Base-by-base conservation (phyloP, 1,140 invertebrate species). In the Charaxes varanes region DNA sequence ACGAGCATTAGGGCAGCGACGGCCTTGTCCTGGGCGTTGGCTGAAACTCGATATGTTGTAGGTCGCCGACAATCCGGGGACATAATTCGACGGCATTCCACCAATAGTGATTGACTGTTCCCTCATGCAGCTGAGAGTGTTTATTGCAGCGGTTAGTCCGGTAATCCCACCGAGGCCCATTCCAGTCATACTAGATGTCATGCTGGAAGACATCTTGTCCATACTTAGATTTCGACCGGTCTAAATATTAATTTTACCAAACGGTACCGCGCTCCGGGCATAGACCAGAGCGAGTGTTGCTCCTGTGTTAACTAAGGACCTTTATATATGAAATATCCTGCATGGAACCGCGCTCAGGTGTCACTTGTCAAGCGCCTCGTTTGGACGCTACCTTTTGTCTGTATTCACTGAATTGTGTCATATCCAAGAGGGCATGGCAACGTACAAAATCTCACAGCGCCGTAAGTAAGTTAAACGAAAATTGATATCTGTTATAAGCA, bases 111-210 rank as follows among this genome's bases (percentile, higher is more conserved):
- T 67, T 53, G 74, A 80, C 44, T 83, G 81, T 27, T 83, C 82
- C 24, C 79, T 67, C 43, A 74, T 72, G 50, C 81, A 84, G 41
- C 70, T 84, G 10, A 83, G 59, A 5, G 68, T 67, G 24, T 65
- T 76, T 49, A 82, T 72, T 35, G 73, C 78, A 27, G 78, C 70
- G 6, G 78, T 77, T 19, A 84, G 34, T 42, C 70, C 77, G 37
- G 77, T 73, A 33, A 84, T 77, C n/a, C 81, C 80, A 8, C 74
- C 78, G 35, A 84, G 66, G n/a, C 80, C 81, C 81, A 85, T 84
- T 23, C 84, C 80, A 36, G 79, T 81, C 67, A 85, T 77, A 49
- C 84, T 85, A 10, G 84, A 84, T 3, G 84, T 85, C 84, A 85
- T 85, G 63, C 73, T 84, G 12, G 80, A 76, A 33, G 81, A 81